These are phyloP conservation scores for Brachymystax lenok DNA, from an alignment of 2,797 vertebrate species.

Conservation along the genomic window DNA sequence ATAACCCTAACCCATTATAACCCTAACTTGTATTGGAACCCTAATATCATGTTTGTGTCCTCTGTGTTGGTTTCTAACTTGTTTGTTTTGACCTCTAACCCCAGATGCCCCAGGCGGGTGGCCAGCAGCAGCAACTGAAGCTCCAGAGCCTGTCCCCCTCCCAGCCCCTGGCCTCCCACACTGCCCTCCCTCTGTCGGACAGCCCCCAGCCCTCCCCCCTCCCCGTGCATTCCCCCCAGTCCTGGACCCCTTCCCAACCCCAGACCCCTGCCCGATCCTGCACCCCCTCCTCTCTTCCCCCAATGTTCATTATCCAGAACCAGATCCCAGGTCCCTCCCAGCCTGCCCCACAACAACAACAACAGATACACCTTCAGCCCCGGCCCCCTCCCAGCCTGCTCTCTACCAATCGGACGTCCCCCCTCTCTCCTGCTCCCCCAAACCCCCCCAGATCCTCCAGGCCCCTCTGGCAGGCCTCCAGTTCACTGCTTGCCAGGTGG, in stretches of 20 bases:
- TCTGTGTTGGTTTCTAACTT: not conserved
- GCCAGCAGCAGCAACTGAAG: slow-evolving; percentile 77
- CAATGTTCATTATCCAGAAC: slow-evolving; percentile 87
- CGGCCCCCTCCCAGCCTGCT: slow-evolving; percentile 63
- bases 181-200: slow-evolving; percentile 73
- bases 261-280: slow-evolving; percentile 82
- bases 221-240: slow-evolving; percentile 81
- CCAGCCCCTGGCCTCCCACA: slow-evolving; percentile 76
- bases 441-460: slow-evolving; percentile 52
- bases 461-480: slow-evolving; percentile 67
- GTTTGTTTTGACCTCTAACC: slow-evolving; percentile 29
- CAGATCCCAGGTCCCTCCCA: slow-evolving; percentile 80
- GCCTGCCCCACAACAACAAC: slow-evolving; percentile 61
- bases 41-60: not conserved
- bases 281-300: slow-evolving; percentile 80
- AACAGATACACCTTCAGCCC: slow-evolving; percentile 69
- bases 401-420: slow-evolving; percentile 71
- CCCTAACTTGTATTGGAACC: too few species aligned
- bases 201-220: slow-evolving; percentile 84
- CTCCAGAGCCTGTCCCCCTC: slow-evolving; percentile 86
- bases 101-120: slow-evolving; percentile 83
- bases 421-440: slow-evolving; percentile 74
- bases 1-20: too few species aligned
- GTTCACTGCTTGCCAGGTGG: slow-evolving; percentile 59
- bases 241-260: slow-evolving; percentile 70